phyloP scores from a whole-genome alignment of 1,140 invertebrate species.

The Cylas formicarius region DNA sequence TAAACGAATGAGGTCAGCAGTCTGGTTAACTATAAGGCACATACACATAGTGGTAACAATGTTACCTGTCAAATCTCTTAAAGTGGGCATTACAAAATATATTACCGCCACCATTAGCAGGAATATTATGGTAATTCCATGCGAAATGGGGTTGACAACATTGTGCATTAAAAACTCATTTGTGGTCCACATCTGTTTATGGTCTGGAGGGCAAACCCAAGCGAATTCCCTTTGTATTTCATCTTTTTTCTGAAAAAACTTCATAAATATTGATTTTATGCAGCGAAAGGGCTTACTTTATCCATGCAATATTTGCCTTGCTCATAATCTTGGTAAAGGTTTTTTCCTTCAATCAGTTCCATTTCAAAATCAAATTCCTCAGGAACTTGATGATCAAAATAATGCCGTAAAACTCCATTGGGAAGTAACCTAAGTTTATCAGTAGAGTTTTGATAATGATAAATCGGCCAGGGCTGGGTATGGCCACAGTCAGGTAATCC shows the following conservation, averaged over 20 bases:
- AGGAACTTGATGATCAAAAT: constrained; percentile 47
- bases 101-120: constrained; percentile 69
- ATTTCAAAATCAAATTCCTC: constrained; percentile 43
- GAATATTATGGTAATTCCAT: constrained; percentile 61
- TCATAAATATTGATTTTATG: constrained; percentile 1
- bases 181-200: constrained; percentile 58
- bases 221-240: constrained; percentile 55
- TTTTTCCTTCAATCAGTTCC: constrained; percentile 44
- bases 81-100: constrained; percentile 75
- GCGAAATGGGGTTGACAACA: constrained; percentile 67
- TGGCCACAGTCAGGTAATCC: constrained; percentile 63
- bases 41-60: constrained; percentile 72
- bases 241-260: constrained; percentile 34
- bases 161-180: constrained; percentile 64
- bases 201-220: constrained; percentile 63
- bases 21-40: constrained; percentile 66
- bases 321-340: constrained; percentile 60
- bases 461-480: constrained; percentile 65
- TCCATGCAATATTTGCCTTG: constrained; percentile 72
- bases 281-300: constrained; percentile 47
- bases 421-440: constrained; percentile 59
- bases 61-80: constrained; percentile 74
- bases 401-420: constrained; percentile 63
- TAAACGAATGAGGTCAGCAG: constrained; percentile 68
- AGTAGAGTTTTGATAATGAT: constrained; percentile 51